Percentiles rank a stretch among this genome's conserved stretches.
phyloP scores from a whole-genome alignment of 1,140 invertebrate species.

The Colletes gigas region DNA sequence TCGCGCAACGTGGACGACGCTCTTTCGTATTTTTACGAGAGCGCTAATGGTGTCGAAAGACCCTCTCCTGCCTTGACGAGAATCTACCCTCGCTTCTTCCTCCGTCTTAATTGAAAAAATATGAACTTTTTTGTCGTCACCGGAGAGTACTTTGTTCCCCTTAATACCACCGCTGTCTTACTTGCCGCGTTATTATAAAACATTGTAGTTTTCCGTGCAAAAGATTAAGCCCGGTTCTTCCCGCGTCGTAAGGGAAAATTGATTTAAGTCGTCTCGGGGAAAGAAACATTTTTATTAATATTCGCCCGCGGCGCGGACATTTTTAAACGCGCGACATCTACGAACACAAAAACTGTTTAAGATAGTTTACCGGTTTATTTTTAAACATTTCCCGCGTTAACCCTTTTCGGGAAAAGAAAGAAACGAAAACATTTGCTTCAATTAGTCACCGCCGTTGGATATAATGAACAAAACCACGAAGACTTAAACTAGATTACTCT shows the following conservation, averaged over 20 bases:
- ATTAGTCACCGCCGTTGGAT: not conserved
- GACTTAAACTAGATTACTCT: not conserved
- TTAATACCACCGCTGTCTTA: slow-evolving; percentile 67
- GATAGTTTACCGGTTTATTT: not conserved
- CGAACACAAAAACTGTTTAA: too few species aligned
- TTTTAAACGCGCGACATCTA: too few species aligned
- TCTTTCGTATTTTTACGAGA: slow-evolving; percentile 67
- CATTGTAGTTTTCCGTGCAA: slow-evolving; percentile 62
- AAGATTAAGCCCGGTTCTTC: slow-evolving; percentile 56
- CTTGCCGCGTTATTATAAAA: slow-evolving; percentile 77
- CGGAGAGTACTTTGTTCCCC: slow-evolving; percentile 72
- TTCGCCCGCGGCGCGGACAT: not conserved
- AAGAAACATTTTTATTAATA: slow-evolving; percentile 2
- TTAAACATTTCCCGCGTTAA: not conserved
- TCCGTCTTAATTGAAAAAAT: slow-evolving; percentile 80
- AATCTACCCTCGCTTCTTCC: slow-evolving; percentile 68
- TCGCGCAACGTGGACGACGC: slow-evolving; percentile 47
- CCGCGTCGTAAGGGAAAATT: slow-evolving; percentile 42
- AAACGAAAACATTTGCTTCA: not conserved
- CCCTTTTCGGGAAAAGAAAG: not conserved
- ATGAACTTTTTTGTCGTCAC: slow-evolving; percentile 79
- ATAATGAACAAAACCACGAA: not conserved
- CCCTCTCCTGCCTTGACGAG: slow-evolving; percentile 61
- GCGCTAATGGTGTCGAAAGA: slow-evolving; percentile 74
- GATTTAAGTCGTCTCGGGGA: slow-evolving; percentile 50